Conservation (phyloP, 2,113 vertebrate species). For the Aplodontia rufa region DNA sequence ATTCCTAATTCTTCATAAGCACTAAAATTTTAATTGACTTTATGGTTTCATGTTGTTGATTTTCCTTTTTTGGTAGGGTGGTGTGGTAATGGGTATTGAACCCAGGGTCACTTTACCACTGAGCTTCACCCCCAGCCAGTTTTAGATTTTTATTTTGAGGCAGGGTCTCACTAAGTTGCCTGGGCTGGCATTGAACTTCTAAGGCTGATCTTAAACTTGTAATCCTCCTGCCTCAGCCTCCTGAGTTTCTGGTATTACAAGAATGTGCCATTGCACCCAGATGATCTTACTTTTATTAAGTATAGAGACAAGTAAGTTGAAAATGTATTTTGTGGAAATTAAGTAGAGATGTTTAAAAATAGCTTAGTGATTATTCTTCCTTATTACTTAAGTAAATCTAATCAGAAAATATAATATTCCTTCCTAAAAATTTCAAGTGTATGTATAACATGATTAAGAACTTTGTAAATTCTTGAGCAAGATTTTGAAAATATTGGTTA, state of each 20-base stretch:
- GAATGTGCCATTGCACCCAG: not conserved
- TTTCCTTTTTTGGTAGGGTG: too few relatives aligned
- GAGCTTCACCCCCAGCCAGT: not conserved
- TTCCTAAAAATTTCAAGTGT: not conserved
- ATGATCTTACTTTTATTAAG: not conserved
- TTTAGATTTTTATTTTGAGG: not conserved
- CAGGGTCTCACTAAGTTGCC: not conserved
- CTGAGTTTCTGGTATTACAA: not conserved
- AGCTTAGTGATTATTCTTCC: not conserved
- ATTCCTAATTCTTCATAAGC: not conserved
- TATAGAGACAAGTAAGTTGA: not conserved
- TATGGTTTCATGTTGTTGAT: not conserved
- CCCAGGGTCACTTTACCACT: not conserved
- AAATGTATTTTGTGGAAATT: not conserved
- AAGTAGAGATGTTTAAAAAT: not conserved
- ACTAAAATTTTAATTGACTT: not conserved
- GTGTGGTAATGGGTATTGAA: not conserved
- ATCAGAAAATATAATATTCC: not conserved
- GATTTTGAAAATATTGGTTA: not conserved
- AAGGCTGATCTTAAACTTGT: not conserved
- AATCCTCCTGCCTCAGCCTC: not conserved
- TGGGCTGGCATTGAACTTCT: not conserved
- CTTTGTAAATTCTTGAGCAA: not conserved
- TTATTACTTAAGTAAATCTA: conserved; percentile 4
- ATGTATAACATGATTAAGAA: not conserved